These are phyloP conservation scores for Varroa destructor DNA, from an alignment of 1,140 invertebrate species.

Conservation along the genomic window DNA sequence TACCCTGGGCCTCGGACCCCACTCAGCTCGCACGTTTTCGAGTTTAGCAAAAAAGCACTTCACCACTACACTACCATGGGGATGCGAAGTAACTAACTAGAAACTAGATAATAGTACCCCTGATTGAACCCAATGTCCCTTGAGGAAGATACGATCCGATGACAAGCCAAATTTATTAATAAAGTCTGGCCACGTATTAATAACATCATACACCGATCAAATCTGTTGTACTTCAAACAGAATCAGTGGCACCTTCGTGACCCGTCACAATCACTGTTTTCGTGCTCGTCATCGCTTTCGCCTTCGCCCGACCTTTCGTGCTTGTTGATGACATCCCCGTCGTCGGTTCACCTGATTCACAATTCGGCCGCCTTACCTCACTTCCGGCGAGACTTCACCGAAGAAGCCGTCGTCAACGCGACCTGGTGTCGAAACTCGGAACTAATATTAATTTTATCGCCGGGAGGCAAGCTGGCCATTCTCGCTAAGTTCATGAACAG, in stretches of 20 bases:
- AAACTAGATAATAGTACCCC: no score
- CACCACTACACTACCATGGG: no score
- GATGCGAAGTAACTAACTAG: no score
- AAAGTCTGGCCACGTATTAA: no score
- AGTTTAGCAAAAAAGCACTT: no score
- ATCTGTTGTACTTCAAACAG: not conserved
- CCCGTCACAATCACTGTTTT: not conserved
- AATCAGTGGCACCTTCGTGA: conserved; percentile 19
- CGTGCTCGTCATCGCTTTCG: not conserved
- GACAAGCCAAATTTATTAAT: no score
- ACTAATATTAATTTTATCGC: conserved; percentile 2
- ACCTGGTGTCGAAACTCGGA: conserved; percentile 26
- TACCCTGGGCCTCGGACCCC: no score
- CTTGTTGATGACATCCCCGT: conserved; percentile 4
- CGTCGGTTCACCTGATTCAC: conserved; percentile 7
- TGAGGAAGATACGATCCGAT: no score
- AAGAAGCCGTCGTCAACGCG: conserved; percentile 7
- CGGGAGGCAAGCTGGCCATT: conserved; percentile 16
- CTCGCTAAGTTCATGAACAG: conserved; percentile 21
- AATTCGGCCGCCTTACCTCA: conserved; percentile 6
- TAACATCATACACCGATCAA: no score
- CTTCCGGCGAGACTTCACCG: conserved; percentile 12
- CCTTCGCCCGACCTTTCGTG: conserved; percentile 12
- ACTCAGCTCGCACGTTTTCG: no score
- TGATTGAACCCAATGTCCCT: no score